Conservation (phyloP, 64 coral and sea anemone species). For the Montipora efflorescens region DNA sequence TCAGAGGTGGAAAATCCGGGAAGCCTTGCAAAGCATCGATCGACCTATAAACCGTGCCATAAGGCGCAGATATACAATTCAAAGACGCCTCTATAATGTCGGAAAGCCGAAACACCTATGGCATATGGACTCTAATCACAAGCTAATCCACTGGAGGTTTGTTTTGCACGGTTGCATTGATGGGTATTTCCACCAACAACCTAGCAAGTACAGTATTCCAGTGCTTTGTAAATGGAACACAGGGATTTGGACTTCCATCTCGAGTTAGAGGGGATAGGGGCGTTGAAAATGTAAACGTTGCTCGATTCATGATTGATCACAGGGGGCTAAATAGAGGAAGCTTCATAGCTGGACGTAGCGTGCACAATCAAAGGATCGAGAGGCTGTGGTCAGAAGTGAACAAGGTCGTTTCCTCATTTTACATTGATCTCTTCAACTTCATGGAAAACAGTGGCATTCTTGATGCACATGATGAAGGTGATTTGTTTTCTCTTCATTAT, state of each 20-base stretch:
- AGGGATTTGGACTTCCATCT: constrained; percentile 35
- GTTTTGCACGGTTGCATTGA: constrained; percentile 14
- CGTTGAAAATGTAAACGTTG: constrained; percentile 50
- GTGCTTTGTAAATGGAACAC: constrained; percentile 48
- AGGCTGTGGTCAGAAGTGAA: constrained; percentile 45
- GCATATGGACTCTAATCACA: constrained; percentile 50
- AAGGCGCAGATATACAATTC: constrained; percentile 51
- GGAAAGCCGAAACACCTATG: background rate
- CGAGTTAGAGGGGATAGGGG: constrained; percentile 65
- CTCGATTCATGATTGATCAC: constrained; percentile 37
- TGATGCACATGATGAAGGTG: too few relatives aligned
- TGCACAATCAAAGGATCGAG: background rate
- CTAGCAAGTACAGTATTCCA: constrained; percentile 36
- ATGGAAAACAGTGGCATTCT: too few relatives aligned
- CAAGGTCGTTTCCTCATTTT: constrained; percentile 47
- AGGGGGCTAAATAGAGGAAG: constrained; percentile 42
- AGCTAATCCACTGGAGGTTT: constrained; percentile 55
- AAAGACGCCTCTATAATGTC: constrained; percentile 45
- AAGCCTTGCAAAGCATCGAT: constrained; percentile 43
- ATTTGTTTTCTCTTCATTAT: constrained; percentile 47
- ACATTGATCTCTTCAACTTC: constrained; percentile 44
- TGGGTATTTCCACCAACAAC: constrained; percentile 29
- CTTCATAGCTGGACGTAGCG: constrained; percentile 38
- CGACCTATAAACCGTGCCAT: constrained; percentile 41
- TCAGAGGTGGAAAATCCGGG: constrained; percentile 38